Conservation (phyloP, 2,888 invertebrate species). For the Zygogramma bicolorata region DNA sequence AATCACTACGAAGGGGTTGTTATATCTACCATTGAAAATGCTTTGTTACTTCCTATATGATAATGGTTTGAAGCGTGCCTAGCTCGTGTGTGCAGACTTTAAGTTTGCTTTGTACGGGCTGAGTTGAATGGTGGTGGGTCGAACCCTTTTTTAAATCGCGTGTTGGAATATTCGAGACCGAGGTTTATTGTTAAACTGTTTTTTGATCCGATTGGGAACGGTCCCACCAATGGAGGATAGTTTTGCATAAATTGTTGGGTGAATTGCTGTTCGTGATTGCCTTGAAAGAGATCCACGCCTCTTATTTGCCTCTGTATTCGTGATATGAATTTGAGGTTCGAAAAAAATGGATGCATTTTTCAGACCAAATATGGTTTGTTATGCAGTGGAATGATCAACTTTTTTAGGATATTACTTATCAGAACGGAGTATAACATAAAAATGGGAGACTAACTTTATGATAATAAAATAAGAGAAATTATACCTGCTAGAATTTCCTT, state of each 20-base stretch:
- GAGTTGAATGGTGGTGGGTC: slow-evolving; percentile 30
- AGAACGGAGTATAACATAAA: no score
- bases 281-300: not conserved
- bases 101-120: slow-evolving; percentile 51
- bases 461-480: no score
- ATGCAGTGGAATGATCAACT: no score
- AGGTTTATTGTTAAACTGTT: slow-evolving; percentile 49
- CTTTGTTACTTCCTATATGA: slow-evolving; percentile 49
- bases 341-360: no score
- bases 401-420: no score
- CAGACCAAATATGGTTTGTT: no score
- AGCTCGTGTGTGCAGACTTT: slow-evolving; percentile 59
- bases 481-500: no score
- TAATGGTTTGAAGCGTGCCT: slow-evolving; percentile 60
- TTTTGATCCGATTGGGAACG: slow-evolving; percentile 50
- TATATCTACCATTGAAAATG: slow-evolving; percentile 40
- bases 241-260: slow-evolving; percentile 53
- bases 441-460: no score
- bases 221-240: slow-evolving; percentile 46
- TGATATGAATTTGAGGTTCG: not conserved
- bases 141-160: slow-evolving; percentile 57
- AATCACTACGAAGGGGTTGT: slow-evolving; percentile 29
- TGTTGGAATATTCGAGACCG: slow-evolving; percentile 56
- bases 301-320: not conserved
- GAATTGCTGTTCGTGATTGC: slow-evolving; percentile 18